phyloP scores from a whole-genome alignment of 2,888 invertebrate species.

The Acrocyrtus sp. region DNA sequence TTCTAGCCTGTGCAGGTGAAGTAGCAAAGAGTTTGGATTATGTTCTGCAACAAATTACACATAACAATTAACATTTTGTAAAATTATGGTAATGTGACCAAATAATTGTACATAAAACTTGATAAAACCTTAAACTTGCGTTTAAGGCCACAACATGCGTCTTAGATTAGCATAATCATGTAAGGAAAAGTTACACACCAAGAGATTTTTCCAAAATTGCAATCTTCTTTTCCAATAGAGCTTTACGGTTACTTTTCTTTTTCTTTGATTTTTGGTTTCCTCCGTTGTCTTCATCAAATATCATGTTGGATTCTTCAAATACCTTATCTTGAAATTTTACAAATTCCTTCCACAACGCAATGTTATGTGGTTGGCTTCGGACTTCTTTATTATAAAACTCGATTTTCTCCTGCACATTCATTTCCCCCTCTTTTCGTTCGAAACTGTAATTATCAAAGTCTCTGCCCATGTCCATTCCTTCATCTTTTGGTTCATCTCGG shows the following conservation, averaged over 20 bases:
- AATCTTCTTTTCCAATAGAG: constrained; percentile 59
- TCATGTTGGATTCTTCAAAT: constrained; percentile 47
- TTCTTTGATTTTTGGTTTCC: constrained; percentile 10
- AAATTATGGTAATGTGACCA: background rate
- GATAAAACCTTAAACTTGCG: background rate
- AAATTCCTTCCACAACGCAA: constrained; percentile 60
- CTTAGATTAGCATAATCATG: too few relatives aligned
- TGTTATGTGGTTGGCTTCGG: constrained; percentile 55
- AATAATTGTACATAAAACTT: background rate
- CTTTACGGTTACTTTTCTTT: constrained; percentile 51
- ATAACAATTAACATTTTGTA: background rate
- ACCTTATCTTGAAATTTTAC: constrained; percentile 61
- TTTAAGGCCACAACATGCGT: too few relatives aligned
- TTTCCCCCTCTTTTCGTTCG: constrained; percentile 42
- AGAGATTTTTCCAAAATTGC: constrained; percentile 58
- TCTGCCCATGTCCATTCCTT: constrained; percentile 13
- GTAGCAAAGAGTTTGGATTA: constrained; percentile 54
- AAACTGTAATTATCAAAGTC: constrained; percentile 51
- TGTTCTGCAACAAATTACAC: constrained; percentile 46
- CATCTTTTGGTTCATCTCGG: background rate
- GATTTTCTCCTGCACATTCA: constrained; percentile 47
- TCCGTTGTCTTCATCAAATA: constrained; percentile 29
- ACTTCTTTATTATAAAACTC: constrained; percentile 57
- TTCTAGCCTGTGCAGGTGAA: constrained; percentile 53
- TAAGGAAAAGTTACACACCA: constrained; percentile 34